A percentile compares a stretch with the other conserved stretches of the same genome.
phyloP scores from a whole-genome alignment of 2,797 vertebrate genomes.

The Agapornis canus region DNA sequence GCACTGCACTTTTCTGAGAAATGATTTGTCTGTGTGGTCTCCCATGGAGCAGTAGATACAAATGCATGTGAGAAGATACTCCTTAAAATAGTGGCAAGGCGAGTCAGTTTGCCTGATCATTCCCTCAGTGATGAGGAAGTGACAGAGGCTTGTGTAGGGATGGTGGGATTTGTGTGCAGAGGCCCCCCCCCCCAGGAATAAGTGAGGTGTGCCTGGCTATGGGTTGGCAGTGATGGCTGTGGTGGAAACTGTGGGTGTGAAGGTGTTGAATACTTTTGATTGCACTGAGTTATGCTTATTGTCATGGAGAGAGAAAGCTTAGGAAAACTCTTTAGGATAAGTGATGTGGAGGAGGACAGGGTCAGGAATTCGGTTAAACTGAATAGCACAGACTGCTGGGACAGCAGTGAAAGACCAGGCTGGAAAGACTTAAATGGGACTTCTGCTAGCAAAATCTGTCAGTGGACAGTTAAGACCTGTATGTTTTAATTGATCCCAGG shows the following conservation, averaged over 20 bases:
- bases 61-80: neutral
- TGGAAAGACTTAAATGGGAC: neutral
- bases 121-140: neutral
- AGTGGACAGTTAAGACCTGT: neutral
- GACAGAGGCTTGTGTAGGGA: neutral
- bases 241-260: neutral
- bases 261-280: neutral
- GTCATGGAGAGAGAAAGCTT: neutral
- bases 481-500: neutral
- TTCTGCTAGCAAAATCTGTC: neutral
- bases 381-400: neutral
- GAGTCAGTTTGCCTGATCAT: neutral
- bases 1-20: neutral
- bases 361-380: neutral
- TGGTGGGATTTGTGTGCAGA: neutral
- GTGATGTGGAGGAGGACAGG: neutral
- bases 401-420: neutral
- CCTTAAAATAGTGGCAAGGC: neutral
- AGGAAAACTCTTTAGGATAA: neutral
- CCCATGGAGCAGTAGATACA: neutral
- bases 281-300: neutral
- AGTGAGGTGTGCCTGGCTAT: neutral
- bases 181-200: neutral
- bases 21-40: neutral
- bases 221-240: neutral